phyloP scores from a whole-genome alignment of 2,113 vertebrate species.

The Colossoma macropomum region DNA sequence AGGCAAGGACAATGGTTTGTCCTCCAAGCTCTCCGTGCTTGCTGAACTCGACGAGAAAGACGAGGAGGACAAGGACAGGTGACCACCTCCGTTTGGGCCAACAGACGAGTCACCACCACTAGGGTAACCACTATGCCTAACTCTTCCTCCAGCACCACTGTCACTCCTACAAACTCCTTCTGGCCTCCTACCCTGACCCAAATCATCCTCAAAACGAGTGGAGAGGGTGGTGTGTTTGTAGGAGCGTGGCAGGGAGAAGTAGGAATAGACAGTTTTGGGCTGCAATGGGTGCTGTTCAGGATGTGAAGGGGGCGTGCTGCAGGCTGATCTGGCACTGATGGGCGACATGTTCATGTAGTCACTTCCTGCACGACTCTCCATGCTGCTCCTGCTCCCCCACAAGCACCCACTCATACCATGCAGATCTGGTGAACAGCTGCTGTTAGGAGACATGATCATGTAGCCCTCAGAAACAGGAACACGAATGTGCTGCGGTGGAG shows the following conservation, averaged over 20 bases:
- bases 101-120: conserved; percentile 71
- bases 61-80: conserved; percentile 80
- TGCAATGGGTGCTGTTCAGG: conserved; percentile 74
- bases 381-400: conserved; percentile 72
- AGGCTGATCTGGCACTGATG: conserved; percentile 74
- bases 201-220: conserved; percentile 73
- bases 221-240: conserved; percentile 76
- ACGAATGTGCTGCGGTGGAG: conserved; percentile 76
- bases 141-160: conserved; percentile 61
- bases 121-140: conserved; percentile 64
- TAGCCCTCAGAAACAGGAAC: conserved; percentile 77
- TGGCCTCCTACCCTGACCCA: conserved; percentile 70
- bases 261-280: conserved; percentile 79
- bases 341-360: conserved; percentile 87
- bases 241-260: conserved; percentile 77
- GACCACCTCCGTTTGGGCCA: conserved; percentile 63
- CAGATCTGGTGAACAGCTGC: conserved; percentile 79
- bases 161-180: conserved; percentile 61
- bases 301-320: conserved; percentile 74
- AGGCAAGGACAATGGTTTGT: conserved; percentile 68
- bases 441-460: conserved; percentile 82
- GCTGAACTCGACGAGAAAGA: conserved; percentile 84
- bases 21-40: conserved; percentile 85
- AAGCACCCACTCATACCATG: conserved; percentile 61
- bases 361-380: conserved; percentile 69